Percentiles rank a stretch among this genome's conserved stretches.
phyloP scores from a whole-genome alignment of 2,113 vertebrate genomes.

The Saguinus imperator region DNA sequence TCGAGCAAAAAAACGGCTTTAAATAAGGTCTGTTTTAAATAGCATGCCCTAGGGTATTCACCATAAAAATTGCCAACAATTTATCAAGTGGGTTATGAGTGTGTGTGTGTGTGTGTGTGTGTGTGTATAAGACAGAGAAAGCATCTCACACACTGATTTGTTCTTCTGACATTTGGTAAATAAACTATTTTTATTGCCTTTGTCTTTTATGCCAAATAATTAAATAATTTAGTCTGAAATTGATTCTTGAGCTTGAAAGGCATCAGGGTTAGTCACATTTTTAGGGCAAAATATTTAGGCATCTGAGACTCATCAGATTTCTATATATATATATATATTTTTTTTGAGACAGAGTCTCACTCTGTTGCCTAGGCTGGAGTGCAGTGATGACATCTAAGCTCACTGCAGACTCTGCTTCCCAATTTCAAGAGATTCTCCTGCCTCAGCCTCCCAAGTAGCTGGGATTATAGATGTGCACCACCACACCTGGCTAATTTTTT shows the following conservation, averaged over 20 bases:
- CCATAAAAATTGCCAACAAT: constrained; percentile 46
- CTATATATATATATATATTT: too few species aligned
- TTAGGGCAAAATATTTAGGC: background rate
- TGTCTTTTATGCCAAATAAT: constrained; percentile 14
- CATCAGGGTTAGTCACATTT: constrained; percentile 24
- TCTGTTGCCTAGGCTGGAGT: too few species aligned
- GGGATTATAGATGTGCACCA: too few species aligned
- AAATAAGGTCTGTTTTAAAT: constrained; percentile 76
- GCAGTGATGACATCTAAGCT: too few species aligned
- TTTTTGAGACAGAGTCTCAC: too few species aligned
- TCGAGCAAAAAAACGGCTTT: constrained; percentile 59
- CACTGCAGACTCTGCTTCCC: too few species aligned
- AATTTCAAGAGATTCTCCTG: too few species aligned
- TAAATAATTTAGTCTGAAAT: background rate
- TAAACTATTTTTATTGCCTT: background rate
- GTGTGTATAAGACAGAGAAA: background rate
- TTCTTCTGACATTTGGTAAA: constrained; percentile 28
- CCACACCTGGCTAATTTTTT: too few species aligned
- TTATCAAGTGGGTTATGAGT: constrained; percentile 50
- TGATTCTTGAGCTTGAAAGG: background rate
- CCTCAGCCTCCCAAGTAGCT: too few species aligned
- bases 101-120: background rate
- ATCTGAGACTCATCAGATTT: background rate
- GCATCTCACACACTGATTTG: background rate
- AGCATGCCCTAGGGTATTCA: constrained; percentile 53